These are phyloP conservation scores for Hippocampus mohnikei DNA, from an alignment of 2,113 vertebrate species.

Conservation along the genomic window DNA sequence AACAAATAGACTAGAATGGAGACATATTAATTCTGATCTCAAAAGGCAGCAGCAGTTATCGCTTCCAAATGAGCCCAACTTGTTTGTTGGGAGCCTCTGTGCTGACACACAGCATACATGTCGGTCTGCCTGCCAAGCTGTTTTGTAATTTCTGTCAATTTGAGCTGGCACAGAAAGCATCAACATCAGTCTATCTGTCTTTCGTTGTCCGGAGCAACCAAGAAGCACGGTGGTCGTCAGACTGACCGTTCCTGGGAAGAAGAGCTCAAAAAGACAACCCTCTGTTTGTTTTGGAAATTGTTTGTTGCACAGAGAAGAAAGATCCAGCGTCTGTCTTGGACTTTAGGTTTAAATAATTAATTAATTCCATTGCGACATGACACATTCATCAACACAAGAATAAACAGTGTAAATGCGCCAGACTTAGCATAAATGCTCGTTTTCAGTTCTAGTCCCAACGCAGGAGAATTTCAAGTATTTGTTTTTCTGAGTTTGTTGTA, in stretches of 20 bases:
- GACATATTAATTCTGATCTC: conserved; percentile 27
- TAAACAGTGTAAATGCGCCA: no score
- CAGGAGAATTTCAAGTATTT: background rate
- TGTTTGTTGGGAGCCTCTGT: conserved; percentile 15
- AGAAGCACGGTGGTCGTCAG: conserved; percentile 6
- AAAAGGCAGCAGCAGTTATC: conserved; percentile 35
- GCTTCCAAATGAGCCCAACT: conserved; percentile 34
- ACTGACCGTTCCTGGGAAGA: conserved; percentile 20
- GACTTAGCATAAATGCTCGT: no score
- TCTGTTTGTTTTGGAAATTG: background rate
- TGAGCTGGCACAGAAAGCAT: conserved; percentile 32
- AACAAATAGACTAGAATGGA: conserved; percentile 14
- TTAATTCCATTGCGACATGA: no score
- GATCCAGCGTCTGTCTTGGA: background rate
- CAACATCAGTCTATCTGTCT: conserved; percentile 39
- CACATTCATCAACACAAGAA: no score
- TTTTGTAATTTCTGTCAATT: conserved; percentile 16
- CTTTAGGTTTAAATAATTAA: background rate
- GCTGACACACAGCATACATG: conserved; percentile 17
- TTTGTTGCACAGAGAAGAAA: background rate
- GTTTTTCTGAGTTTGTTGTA: background rate
- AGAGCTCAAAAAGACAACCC: background rate
- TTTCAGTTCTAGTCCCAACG: no score
- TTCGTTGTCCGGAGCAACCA: conserved; percentile 27
- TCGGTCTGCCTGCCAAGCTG: conserved; percentile 23